These are phyloP conservation scores for Scolopax bukidnonensis DNA, from an alignment of 2,797 vertebrate genomes.

Conservation along the genomic window DNA sequence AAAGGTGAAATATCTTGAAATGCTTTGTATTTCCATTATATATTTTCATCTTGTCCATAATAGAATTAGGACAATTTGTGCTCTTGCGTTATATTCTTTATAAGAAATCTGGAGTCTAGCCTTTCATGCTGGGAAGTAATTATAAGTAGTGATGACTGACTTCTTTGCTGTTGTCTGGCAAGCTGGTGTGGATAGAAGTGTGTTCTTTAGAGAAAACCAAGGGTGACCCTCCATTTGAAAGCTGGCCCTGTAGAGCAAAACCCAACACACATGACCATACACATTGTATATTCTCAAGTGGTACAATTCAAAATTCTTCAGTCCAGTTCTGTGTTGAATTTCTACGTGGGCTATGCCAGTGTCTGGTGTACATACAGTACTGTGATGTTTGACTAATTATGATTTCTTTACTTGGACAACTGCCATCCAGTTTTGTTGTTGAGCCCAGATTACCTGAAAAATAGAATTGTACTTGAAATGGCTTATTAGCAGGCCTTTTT, in stretches of 20 bases:
- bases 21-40: not conserved
- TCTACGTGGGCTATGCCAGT: fast-evolving
- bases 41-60: not conserved
- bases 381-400: not conserved
- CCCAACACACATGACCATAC: not conserved
- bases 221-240: not conserved
- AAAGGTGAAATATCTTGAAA: not conserved
- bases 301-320: not conserved
- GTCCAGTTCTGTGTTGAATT: not conserved
- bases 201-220: not conserved
- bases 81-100: not conserved
- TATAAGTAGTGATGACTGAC: fast-evolving
- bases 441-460: not conserved
- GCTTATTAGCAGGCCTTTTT: slow-evolving; percentile 56
- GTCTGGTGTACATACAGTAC: not conserved
- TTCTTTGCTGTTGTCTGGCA: not conserved
- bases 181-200: not conserved
- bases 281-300: not conserved
- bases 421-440: slow-evolving; percentile 70
- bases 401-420: slow-evolving; percentile 39
- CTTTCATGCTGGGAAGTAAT: not conserved
- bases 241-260: not conserved
- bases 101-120: not conserved
- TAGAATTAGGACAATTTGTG: not conserved
- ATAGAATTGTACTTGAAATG: slow-evolving; percentile 57